phyloP scores from a whole-genome alignment of 1,140 invertebrate species.

The Penaeus vannamei region DNA sequence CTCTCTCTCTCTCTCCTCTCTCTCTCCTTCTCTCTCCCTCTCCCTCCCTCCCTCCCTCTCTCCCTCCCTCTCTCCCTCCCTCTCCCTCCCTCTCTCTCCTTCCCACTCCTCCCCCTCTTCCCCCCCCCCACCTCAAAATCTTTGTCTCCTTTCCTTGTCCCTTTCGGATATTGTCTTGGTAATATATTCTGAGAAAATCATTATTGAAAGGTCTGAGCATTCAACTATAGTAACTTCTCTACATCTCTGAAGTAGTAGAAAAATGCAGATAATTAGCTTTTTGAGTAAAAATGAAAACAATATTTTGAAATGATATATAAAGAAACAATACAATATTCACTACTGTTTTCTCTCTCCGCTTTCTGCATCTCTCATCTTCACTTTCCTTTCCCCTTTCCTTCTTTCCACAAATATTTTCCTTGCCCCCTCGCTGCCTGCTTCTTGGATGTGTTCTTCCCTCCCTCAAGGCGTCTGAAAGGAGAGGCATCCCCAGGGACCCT shows the following conservation, averaged over 20 bases:
- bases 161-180: no score
- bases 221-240: no score
- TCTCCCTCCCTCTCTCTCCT: conserved; percentile 4
- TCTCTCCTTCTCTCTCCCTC: neutral
- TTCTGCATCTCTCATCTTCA: neutral
- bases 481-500: conserved; percentile 61
- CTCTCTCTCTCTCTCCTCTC: neutral
- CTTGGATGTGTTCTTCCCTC: conserved; percentile 52
- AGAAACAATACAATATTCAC: no score
- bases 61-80: neutral
- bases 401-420: conserved; percentile 22
- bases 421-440: neutral
- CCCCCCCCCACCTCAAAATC: neutral
- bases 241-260: no score
- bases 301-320: no score
- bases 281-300: no score
- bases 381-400: conserved; percentile 9
- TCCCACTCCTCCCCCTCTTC: neutral
- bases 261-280: no score
- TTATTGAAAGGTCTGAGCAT: no score
- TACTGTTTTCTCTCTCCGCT: neutral
- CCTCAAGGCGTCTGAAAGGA: conserved; percentile 60
- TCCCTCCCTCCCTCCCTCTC: neutral
- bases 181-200: no score
- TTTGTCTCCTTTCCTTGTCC: neutral